Evolutionary conservation across 1,140 invertebrate genomes (phyloP).

Genomic region (Aphaenogaster floridana): DNA sequence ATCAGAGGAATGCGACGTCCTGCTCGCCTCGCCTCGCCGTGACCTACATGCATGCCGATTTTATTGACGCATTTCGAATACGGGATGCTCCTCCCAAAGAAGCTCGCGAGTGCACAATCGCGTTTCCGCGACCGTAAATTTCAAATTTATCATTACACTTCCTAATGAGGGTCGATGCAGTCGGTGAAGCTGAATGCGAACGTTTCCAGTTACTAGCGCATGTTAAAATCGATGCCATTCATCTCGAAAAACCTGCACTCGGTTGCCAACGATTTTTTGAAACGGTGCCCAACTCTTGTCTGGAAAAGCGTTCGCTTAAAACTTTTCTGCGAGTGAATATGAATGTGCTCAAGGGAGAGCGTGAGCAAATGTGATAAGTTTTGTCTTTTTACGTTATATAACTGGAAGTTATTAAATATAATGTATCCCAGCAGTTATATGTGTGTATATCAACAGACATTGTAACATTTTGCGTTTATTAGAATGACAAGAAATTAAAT

Average conservation of each 20-base stretch:
- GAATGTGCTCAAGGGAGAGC: not conserved
- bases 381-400: not conserved
- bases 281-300: not conserved
- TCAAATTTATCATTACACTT: slow-evolving; percentile 32
- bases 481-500: slow-evolving; percentile 12
- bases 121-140: slow-evolving; percentile 45
- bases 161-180: slow-evolving; percentile 2
- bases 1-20: slow-evolving; percentile 67
- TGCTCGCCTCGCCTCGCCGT: slow-evolving; percentile 59
- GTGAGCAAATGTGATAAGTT: slow-evolving; percentile 33
- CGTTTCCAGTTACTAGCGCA: not conserved
- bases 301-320: slow-evolving; percentile 28
- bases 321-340: slow-evolving; percentile 22
- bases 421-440: not conserved
- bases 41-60: slow-evolving; percentile 76
- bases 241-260: slow-evolving; percentile 21
- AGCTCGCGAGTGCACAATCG: slow-evolving; percentile 21
- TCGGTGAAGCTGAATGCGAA: slow-evolving; percentile 1
- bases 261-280: slow-evolving; percentile 21
- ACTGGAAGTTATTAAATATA: not conserved
- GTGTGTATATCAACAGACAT: not conserved
- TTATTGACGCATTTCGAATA: slow-evolving; percentile 72
- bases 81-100: not conserved
- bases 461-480: not conserved
- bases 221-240: slow-evolving; percentile 15